Percentiles rank a stretch among this genome's conserved stretches.
Evolutionary conservation across 2,797 vertebrate species (phyloP).

Genomic region (Sebastes dallii): DNA sequence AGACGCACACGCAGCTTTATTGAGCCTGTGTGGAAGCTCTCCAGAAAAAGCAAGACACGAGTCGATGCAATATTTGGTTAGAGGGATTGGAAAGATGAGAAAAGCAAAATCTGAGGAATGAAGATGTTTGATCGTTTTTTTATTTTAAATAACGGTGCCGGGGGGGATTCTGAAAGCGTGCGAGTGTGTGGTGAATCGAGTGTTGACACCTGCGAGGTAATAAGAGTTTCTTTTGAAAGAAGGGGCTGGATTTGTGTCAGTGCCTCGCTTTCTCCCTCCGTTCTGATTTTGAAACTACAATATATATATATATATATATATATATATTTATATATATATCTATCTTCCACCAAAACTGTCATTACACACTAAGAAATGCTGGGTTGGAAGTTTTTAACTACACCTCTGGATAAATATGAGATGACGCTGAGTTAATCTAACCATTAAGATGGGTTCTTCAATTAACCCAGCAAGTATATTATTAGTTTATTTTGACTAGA

Average conservation of each 20-base stretch:
- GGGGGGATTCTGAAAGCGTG: slow-evolving; percentile 35
- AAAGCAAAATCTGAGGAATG: slow-evolving; percentile 15
- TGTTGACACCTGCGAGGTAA: slow-evolving; percentile 40
- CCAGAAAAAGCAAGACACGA: slow-evolving; percentile 37
- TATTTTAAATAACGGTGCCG: slow-evolving; percentile 35
- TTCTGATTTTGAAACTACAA: slow-evolving; percentile 35
- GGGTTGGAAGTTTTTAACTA: no score
- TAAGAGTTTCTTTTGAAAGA: slow-evolving; percentile 31
- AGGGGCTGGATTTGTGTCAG: slow-evolving; percentile 27
- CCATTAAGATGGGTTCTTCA: background rate
- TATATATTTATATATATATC: no score
- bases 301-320: background rate
- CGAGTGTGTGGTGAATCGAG: slow-evolving; percentile 30
- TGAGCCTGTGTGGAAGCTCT: slow-evolving; percentile 47
- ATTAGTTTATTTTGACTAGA: background rate
- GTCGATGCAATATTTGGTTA: slow-evolving; percentile 38
- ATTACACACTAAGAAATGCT: no score
- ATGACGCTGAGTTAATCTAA: no score
- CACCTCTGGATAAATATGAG: no score
- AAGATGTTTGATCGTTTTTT: slow-evolving; percentile 42
- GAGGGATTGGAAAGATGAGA: slow-evolving; percentile 20
- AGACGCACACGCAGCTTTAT: slow-evolving; percentile 40
- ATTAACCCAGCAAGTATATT: background rate
- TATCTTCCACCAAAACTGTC: slow-evolving; percentile 9
- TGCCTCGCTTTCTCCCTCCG: background rate